These are phyloP conservation scores for Hydriomena furcata DNA, from an alignment of 2,888 invertebrate genomes.

Conservation along the genomic window DNA sequence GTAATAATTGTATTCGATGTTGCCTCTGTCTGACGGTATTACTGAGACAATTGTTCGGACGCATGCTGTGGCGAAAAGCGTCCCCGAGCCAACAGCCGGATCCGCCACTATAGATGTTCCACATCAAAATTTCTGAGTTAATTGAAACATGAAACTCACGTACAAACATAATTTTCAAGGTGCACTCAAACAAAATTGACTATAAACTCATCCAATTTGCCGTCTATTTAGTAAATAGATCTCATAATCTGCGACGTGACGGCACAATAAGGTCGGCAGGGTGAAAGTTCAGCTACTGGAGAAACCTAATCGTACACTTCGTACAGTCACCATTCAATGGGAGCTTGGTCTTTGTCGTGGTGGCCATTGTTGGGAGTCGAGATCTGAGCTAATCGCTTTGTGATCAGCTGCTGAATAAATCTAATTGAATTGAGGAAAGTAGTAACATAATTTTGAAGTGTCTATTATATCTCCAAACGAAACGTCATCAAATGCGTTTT, in stretches of 20 bases:
- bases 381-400: constrained; percentile 22
- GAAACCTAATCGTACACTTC: constrained; percentile 53
- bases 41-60: too few species aligned
- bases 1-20: too few species aligned
- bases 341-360: constrained; percentile 28
- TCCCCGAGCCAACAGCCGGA: too few species aligned
- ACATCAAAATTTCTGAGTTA: too few species aligned
- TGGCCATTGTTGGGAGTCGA: constrained; percentile 17
- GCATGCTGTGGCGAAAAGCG: too few species aligned
- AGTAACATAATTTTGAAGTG: neutral
- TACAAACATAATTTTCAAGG: constrained; percentile 5
- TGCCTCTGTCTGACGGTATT: too few species aligned
- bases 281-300: constrained; percentile 65
- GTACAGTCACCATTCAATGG: constrained; percentile 36
- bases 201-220: constrained; percentile 26
- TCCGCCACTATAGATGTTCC: too few species aligned
- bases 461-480: neutral
- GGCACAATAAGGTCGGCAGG: constrained; percentile 52
- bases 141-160: too few species aligned
- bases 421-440: constrained; percentile 5
- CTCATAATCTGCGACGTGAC: constrained; percentile 43
- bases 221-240: constrained; percentile 31
- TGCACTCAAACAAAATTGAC: constrained; percentile 9
- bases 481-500: too few species aligned
- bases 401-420: constrained; percentile 14